Conservation (phyloP, 2,797 vertebrate genomes). For the Oreortyx pictus region DNA sequence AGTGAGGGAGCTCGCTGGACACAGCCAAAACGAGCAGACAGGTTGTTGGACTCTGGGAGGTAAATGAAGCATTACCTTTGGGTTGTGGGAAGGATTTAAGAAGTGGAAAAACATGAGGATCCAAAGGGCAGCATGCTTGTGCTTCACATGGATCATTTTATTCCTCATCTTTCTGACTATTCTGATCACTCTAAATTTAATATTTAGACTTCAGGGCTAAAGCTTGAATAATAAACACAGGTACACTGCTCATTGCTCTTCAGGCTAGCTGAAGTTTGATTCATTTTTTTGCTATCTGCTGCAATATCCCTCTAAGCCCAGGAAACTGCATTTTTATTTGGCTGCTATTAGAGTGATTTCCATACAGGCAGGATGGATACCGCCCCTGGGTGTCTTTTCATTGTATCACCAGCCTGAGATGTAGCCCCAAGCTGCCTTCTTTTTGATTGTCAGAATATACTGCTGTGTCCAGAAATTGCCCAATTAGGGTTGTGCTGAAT, state of each 20-base stretch:
- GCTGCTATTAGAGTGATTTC: not conserved
- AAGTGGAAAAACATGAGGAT: not conserved
- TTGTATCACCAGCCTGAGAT: not conserved
- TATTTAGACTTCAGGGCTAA: slow-evolving; percentile 15
- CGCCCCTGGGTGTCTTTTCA: not conserved
- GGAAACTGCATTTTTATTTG: not conserved
- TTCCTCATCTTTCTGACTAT: slow-evolving; percentile 5
- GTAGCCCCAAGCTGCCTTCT: not conserved
- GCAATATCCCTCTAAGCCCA: not conserved
- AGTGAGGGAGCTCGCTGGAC: not conserved
- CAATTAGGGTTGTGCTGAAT: not conserved
- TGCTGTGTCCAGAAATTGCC: slow-evolving; percentile 3
- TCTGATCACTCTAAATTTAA: not conserved
- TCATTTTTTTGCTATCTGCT: not conserved
- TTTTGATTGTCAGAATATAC: not conserved
- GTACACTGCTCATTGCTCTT: not conserved
- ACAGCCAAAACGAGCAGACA: rapidly evolving
- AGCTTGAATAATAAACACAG: not conserved
- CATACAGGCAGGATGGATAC: not conserved
- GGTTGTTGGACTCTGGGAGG: not conserved
- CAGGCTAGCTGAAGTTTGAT: not conserved
- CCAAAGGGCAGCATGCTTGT: not conserved
- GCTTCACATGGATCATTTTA: not conserved
- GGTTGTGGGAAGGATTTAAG: not conserved
- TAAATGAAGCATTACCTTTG: not conserved